These are phyloP conservation scores for Circaetus gallicus DNA, from an alignment of 2,113 vertebrate species.

Conservation along the genomic window DNA sequence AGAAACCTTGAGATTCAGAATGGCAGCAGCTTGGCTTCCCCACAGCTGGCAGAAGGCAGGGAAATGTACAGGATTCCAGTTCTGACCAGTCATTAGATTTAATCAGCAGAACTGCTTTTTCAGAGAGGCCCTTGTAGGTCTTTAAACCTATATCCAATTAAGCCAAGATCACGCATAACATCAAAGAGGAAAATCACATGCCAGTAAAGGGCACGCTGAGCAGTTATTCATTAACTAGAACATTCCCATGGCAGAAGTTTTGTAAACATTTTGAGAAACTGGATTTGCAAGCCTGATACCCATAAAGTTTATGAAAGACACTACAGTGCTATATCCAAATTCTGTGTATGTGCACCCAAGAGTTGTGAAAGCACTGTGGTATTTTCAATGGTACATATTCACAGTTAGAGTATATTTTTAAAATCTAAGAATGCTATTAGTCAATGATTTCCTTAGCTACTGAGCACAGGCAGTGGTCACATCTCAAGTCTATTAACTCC, in stretches of 20 bases:
- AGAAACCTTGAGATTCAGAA: neutral
- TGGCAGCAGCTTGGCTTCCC: neutral
- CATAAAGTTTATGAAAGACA: neutral
- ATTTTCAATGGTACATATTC: neutral
- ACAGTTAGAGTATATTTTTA: neutral
- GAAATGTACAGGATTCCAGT: neutral
- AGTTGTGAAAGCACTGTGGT: neutral
- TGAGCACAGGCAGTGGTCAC: neutral
- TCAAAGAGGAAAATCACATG: conserved; percentile 60
- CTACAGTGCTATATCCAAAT: neutral
- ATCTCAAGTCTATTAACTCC: neutral
- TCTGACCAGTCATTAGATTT: conserved; percentile 32
- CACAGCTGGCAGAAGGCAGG: neutral
- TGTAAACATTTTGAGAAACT: conserved; percentile 8
- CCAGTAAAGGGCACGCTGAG: conserved; percentile 3
- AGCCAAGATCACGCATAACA: conserved; percentile 32
- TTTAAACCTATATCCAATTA: conserved; percentile 42
- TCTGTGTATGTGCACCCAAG: neutral
- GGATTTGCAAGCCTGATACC: neutral
- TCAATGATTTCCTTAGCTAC: neutral
- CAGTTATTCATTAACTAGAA: conserved; percentile 53
- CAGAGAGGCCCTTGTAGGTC: neutral
- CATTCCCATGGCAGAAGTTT: conserved; percentile 19
- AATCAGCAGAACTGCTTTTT: conserved; percentile 28
- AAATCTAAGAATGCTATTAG: neutral